phyloP scores from a whole-genome alignment of 2,888 invertebrate genomes.

The Caenorhabditis angaria region DNA sequence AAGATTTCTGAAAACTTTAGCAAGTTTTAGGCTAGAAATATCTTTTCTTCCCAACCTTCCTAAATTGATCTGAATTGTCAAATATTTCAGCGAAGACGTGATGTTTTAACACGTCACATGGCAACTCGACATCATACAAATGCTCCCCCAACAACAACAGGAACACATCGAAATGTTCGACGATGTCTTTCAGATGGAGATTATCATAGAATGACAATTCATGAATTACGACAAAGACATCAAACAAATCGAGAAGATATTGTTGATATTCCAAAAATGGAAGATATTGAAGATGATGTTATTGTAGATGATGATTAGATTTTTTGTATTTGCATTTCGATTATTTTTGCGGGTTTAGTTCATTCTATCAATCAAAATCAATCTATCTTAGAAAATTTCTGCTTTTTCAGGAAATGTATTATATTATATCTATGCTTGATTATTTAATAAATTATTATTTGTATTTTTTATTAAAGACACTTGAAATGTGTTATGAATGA shows the following conservation, averaged over 20 bases:
- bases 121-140: conserved; percentile 64
- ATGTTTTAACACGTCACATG: conserved; percentile 70
- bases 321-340: neutral
- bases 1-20: too few species aligned
- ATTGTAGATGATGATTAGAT: conserved; percentile 42
- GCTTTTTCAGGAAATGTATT: too few species aligned
- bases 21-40: too few species aligned
- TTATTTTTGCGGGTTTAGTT: neutral
- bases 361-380: neutral
- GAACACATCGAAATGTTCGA: conserved; percentile 48
- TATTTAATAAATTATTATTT: too few species aligned
- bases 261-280: conserved; percentile 39
- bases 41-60: too few species aligned
- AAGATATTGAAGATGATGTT: conserved; percentile 57
- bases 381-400: neutral
- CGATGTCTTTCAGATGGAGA: conserved; percentile 41
- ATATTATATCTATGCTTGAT: too few species aligned
- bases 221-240: conserved; percentile 28
- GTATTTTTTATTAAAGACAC: too few species aligned
- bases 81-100: conserved; percentile 61
- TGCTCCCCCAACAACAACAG: conserved; percentile 43
- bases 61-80: too few species aligned
- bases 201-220: conserved; percentile 29
- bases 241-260: conserved; percentile 1
- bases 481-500: too few species aligned